Evolutionary conservation across 2,797 vertebrate species (phyloP), one percentile per base, ranked within the genome.

Genomic region (Fratercula arctica): DNA sequence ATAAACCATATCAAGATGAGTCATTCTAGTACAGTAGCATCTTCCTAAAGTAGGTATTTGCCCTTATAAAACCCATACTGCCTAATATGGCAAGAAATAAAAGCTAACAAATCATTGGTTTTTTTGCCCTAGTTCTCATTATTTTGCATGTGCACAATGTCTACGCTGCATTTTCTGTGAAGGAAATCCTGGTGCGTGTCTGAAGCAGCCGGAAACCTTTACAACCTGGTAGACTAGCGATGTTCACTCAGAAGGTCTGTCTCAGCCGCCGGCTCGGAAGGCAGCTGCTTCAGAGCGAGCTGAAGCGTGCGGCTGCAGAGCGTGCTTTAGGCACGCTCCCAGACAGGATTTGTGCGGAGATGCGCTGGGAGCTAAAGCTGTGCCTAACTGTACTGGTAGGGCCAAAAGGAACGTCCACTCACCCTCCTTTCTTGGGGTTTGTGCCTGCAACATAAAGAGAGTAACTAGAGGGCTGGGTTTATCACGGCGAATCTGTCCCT

Each of bases 61-160:
- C 54, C 63, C 82, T 89, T 66, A 15, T 9, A 51, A 87, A 79
- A 61, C 28, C 70, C 35, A 37, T 31, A 13, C 48, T 39, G 37
- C 56, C 51, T 20, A 6, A n/a, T 24, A 13, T 11, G 48, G 35
- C 41, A 33, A 48, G 73, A 63, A 43, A 33, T n/a, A 73, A 51
- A 39, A 61, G 48, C 23, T 70, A 35, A 50, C 9, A 51, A 33
- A 41, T 57, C 10, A 10, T 4, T 56, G 29, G 17, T 4, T 24
- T n/a, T 81, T 75, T 43, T 46, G 35, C 43, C 35, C 39, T 29
- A 5, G 23, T 46, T 59, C 39, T 59, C n/a, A 4, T 35, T 46
- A 24, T n/a, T 83, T 68, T 43, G 56, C 28, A 5, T 0, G 0
- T 45, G 51, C 20, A 11, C 25, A 9, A 1, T 9, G 8, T 56